Percentiles rank a stretch among this genome's conserved stretches.
Evolutionary conservation across 2,113 vertebrate species (phyloP).

Genomic region (Ctenomys sociabilis): DNA sequence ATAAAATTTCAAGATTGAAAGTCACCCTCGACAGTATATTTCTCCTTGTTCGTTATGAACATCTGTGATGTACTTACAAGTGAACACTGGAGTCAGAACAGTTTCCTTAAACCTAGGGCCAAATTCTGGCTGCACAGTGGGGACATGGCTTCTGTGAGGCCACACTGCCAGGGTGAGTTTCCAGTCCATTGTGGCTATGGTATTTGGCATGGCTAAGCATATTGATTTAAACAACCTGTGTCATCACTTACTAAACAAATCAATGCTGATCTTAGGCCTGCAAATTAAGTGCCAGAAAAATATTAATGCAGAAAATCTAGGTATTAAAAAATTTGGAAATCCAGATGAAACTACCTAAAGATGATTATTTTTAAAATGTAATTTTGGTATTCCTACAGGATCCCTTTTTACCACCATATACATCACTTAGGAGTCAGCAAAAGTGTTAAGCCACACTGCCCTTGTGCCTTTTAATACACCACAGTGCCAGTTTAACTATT

Average conservation of each 20-base stretch:
- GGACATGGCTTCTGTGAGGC: not conserved
- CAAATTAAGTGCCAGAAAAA: not conserved
- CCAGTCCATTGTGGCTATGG: not conserved
- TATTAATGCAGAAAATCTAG: conserved; percentile 11
- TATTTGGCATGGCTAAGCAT: not conserved
- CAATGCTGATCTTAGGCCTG: not conserved
- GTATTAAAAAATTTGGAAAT: conserved; percentile 24
- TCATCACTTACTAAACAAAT: not conserved
- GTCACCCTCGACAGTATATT: not conserved
- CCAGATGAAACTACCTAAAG: conserved; percentile 38
- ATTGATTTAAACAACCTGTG: not conserved
- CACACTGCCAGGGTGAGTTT: not conserved
- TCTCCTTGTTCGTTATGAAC: conserved; percentile 25
- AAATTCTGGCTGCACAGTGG: conserved; percentile 26
- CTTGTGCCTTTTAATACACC: conserved; percentile 79
- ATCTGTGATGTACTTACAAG: not conserved
- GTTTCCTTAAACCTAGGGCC: conserved; percentile 23
- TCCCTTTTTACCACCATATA: conserved; percentile 22
- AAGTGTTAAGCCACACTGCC: conserved; percentile 51
- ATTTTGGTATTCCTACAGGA: conserved; percentile 15
- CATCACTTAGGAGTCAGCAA: conserved; percentile 55
- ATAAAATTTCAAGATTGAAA: conserved; percentile 17
- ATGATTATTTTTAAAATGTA: conserved; percentile 26
- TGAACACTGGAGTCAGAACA: not conserved
- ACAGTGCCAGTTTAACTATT: conserved; percentile 72